Conservation (phyloP, 2,797 vertebrate species). For the Anguilla obscura region DNA sequence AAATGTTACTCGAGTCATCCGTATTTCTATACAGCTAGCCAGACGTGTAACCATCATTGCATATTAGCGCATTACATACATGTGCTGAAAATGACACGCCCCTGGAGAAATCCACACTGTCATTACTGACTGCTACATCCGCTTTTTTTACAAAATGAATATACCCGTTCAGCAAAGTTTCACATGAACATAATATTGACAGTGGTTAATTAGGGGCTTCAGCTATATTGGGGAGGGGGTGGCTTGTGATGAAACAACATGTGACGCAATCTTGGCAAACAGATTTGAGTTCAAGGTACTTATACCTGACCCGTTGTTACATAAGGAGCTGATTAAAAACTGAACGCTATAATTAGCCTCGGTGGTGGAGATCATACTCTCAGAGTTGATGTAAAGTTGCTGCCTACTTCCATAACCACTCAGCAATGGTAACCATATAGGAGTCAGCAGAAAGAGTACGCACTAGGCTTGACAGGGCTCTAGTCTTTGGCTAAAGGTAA, state of each 20-base stretch:
- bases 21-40: background rate
- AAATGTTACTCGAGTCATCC: background rate
- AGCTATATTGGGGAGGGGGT: conserved; percentile 23
- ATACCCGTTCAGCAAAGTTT: background rate
- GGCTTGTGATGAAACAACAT: conserved; percentile 37
- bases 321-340: conserved; percentile 35
- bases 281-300: conserved; percentile 68
- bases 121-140: background rate
- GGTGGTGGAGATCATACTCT: background rate
- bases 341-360: conserved; percentile 28
- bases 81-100: background rate
- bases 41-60: background rate
- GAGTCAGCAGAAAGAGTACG: background rate
- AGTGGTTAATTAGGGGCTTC: conserved; percentile 3
- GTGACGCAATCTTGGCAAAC: conserved; percentile 63
- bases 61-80: background rate
- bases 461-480: background rate
- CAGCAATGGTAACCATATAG: background rate
- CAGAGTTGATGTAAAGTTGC: background rate
- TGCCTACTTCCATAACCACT: background rate
- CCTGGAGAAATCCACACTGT: background rate
- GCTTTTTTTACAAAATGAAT: background rate
- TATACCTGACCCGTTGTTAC: conserved; percentile 40
- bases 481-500: background rate
- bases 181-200: background rate